phyloP scores from a whole-genome alignment of 2,888 invertebrate species.

The Linnaemya vulpina region DNA sequence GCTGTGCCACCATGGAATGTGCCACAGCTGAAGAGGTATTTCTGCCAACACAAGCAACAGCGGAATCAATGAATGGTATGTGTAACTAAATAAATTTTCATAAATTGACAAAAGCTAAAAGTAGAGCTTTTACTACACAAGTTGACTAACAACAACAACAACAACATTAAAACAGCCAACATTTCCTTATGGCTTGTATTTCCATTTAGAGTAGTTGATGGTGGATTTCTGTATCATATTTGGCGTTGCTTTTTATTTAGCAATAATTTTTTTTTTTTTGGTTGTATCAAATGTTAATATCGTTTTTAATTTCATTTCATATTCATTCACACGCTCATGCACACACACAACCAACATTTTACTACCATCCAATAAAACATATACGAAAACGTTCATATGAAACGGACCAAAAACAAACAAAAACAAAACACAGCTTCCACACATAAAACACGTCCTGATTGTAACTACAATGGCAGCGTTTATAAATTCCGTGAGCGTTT shows the following conservation, averaged over 20 bases:
- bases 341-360: constrained; percentile 49
- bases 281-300: constrained; percentile 60
- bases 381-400: too few relatives aligned
- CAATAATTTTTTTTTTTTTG: constrained; percentile 22
- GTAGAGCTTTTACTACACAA: background rate
- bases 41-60: constrained; percentile 74
- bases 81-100: constrained; percentile 6
- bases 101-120: constrained; percentile 6
- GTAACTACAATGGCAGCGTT: constrained; percentile 85
- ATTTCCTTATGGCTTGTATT: constrained; percentile 13
- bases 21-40: constrained; percentile 83
- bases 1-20: constrained; percentile 88
- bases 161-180: background rate
- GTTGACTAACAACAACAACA: constrained; percentile 23
- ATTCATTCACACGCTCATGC: constrained; percentile 60
- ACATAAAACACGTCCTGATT: constrained; percentile 78
- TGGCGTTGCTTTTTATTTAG: constrained; percentile 31
- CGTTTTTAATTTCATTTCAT: constrained; percentile 67
- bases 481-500: constrained; percentile 89
- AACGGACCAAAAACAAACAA: background rate
- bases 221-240: constrained; percentile 32
- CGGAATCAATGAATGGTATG: constrained; percentile 72
- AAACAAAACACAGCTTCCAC: constrained; percentile 72
- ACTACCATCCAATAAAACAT: constrained; percentile 11
- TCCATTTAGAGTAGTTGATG: background rate